Conservation (phyloP, 2,113 vertebrate genomes). For the Anarhynchus alexandrinus region DNA sequence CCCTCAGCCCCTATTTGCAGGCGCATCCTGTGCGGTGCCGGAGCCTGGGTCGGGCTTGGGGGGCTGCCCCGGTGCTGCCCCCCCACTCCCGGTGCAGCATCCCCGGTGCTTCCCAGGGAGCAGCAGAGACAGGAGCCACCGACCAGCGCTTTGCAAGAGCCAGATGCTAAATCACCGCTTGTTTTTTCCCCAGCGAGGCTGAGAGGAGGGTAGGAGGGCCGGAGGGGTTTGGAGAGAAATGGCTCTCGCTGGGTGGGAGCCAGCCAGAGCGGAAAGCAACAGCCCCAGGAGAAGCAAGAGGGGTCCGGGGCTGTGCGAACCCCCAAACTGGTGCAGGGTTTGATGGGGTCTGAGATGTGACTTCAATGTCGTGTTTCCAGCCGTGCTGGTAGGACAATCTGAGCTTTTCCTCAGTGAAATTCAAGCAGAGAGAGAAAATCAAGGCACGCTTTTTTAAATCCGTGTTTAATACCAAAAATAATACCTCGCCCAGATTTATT, state of each 20-base stretch:
- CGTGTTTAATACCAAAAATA: background rate
- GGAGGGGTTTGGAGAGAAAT: background rate
- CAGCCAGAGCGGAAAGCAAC: background rate
- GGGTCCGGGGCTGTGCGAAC: background rate
- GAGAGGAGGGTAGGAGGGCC: background rate
- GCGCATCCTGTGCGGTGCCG: fast-evolving
- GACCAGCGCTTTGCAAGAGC: background rate
- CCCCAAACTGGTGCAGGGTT: no score
- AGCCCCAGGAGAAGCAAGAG: background rate
- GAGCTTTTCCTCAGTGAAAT: background rate
- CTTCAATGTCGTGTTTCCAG: background rate
- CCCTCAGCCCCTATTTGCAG: background rate
- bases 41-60: background rate
- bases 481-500: background rate
- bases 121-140: background rate
- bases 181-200: background rate
- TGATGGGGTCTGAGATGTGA: background rate
- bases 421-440: background rate
- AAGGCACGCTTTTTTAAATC: background rate
- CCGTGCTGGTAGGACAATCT: background rate
- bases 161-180: background rate
- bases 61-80: background rate
- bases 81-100: background rate
- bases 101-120: background rate
- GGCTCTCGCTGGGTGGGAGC: background rate